Evolutionary conservation across 1,140 invertebrate species (phyloP).

Genomic region (Gryllus bimaculatus): DNA sequence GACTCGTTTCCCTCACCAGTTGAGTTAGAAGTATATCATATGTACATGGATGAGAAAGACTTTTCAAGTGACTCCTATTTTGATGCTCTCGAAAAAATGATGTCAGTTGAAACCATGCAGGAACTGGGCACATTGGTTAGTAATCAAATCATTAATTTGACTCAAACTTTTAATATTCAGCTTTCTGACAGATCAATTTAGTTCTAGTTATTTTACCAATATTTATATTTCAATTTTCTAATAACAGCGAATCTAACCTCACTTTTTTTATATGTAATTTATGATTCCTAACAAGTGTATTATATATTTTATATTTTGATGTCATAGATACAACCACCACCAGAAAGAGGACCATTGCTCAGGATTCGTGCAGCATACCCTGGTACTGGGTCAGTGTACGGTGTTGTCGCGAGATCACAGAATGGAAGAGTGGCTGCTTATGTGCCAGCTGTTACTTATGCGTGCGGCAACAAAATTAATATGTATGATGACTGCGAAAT

Average conservation of each 20-base stretch:
- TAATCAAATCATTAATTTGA: too few species aligned
- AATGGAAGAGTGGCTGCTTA: constrained; percentile 44
- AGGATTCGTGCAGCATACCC: constrained; percentile 49
- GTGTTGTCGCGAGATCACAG: constrained; percentile 43
- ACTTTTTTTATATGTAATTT: too few species aligned
- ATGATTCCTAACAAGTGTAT: too few species aligned
- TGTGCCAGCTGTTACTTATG: constrained; percentile 55
- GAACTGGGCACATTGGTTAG: constrained; percentile 47
- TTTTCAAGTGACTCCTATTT: constrained; percentile 49
- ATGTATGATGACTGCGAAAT: constrained; percentile 37
- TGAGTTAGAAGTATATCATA: constrained; percentile 49
- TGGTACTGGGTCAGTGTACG: constrained; percentile 53
- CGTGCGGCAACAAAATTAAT: constrained; percentile 39
- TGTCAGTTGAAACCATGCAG: constrained; percentile 46
- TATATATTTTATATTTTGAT: neutral
- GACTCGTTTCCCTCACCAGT: constrained; percentile 33
- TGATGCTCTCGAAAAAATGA: constrained; percentile 47
- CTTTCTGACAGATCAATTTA: too few species aligned
- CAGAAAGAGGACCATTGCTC: constrained; percentile 30
- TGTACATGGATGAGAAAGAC: constrained; percentile 49
- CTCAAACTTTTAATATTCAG: too few species aligned
- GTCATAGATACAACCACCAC: constrained; percentile 29
- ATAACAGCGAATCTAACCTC: too few species aligned
- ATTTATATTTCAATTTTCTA: too few species aligned
- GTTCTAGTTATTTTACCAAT: too few species aligned